Evolutionary conservation across 2,113 vertebrate genomes (phyloP).

Genomic region (Heterochromis multidens): DNA sequence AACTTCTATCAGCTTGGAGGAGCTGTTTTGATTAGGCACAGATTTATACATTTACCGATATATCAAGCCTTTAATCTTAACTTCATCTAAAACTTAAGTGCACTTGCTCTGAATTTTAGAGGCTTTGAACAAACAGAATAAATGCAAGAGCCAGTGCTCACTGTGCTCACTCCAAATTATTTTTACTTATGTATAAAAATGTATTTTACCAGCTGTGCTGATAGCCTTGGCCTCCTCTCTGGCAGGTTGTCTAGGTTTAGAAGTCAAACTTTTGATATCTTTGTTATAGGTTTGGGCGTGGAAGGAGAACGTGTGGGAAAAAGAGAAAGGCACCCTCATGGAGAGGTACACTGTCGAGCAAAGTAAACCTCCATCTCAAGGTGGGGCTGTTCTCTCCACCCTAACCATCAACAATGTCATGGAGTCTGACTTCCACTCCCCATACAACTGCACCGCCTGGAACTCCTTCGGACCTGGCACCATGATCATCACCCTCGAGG

Average conservation of each 20-base stretch:
- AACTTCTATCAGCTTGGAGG: not conserved
- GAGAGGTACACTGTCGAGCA: constrained; percentile 93
- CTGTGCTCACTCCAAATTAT: not conserved
- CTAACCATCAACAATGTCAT: constrained; percentile 96
- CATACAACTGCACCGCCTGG: constrained; percentile 97
- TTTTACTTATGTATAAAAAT: not conserved
- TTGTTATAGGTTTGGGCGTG: constrained; percentile 88
- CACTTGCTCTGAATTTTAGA: not conserved
- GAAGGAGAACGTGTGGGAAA: constrained; percentile 94
- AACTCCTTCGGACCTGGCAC: constrained; percentile 91
- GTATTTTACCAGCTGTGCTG: not conserved
- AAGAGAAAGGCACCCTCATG: constrained; percentile 84
- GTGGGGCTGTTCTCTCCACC: constrained; percentile 87
- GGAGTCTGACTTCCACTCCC: constrained; percentile 92
- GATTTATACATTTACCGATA: not conserved
- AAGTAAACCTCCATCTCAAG: constrained; percentile 77
- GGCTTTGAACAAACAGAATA: not conserved
- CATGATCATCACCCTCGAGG: constrained; percentile 92
- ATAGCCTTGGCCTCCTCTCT: not conserved
- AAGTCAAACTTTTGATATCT: not conserved
- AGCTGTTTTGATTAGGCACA: constrained; percentile 2
- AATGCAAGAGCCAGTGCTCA: not conserved
- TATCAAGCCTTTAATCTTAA: not conserved
- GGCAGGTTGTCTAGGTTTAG: not conserved
- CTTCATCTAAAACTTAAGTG: not conserved